Evolutionary conservation across 2,888 invertebrate species (phyloP).

Genomic region (Amphipyra tragopoginis): DNA sequence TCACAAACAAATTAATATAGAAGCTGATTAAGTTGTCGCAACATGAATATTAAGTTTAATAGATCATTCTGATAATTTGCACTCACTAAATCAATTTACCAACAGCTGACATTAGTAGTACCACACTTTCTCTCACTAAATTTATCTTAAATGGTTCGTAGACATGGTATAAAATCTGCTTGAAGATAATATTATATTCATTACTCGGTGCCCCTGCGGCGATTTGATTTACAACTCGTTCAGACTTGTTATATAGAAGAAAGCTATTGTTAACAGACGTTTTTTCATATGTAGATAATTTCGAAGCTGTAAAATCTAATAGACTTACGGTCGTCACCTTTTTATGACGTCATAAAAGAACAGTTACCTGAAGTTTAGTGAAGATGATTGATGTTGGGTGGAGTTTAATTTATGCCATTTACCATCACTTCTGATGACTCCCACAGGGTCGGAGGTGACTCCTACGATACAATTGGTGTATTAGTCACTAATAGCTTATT

Average conservation of each 20-base stretch:
- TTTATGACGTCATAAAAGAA: slow-evolving; percentile 16
- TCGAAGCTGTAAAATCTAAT: slow-evolving; percentile 19
- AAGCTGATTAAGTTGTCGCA: slow-evolving; percentile 26
- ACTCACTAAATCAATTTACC: slow-evolving; percentile 12
- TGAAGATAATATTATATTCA: slow-evolving; percentile 31
- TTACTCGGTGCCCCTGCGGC: slow-evolving; percentile 27
- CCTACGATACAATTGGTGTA: slow-evolving; percentile 34
- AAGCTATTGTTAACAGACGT: slow-evolving; percentile 40
- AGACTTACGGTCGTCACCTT: slow-evolving; percentile 21
- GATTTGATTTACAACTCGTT: slow-evolving; percentile 26
- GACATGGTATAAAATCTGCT: slow-evolving; percentile 12
- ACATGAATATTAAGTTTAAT: background rate
- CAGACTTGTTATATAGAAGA: slow-evolving; percentile 29
- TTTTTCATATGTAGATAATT: slow-evolving; percentile 15
- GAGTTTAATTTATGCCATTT: slow-evolving; percentile 10
- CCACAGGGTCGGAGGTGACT: slow-evolving; percentile 35
- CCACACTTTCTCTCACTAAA: slow-evolving; percentile 31
- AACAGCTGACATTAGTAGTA: slow-evolving; percentile 5
- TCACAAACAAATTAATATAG: slow-evolving; percentile 1
- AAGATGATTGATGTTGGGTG: slow-evolving; percentile 5
- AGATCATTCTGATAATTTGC: slow-evolving; percentile 28
- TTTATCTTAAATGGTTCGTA: slow-evolving; percentile 16
- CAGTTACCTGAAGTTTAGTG: slow-evolving; percentile 1
- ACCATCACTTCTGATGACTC: slow-evolving; percentile 27
- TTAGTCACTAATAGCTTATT: slow-evolving; percentile 44